Evolutionary conservation across 2,888 invertebrate species (phyloP).

Genomic region (Choreutis nemorana): DNA sequence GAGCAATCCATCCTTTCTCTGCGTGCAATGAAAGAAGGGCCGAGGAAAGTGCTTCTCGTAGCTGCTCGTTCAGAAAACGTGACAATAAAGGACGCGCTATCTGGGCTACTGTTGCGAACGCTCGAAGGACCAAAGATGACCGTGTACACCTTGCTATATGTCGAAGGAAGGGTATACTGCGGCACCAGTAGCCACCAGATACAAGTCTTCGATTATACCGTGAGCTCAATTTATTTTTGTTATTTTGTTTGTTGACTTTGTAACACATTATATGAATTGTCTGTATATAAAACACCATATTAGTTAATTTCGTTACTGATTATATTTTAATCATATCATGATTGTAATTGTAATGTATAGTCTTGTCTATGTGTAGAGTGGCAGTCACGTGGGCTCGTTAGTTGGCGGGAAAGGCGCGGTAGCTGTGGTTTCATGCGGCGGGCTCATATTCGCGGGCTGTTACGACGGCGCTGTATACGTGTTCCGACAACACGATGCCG

Average conservation of each 20-base stretch:
- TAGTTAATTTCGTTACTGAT: no score
- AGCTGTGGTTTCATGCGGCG: constrained; percentile 71
- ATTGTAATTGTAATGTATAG: no score
- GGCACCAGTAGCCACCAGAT: constrained; percentile 78
- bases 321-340: no score
- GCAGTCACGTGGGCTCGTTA: constrained; percentile 65
- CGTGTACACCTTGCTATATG: constrained; percentile 74
- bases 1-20: constrained; percentile 73
- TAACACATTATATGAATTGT: no score
- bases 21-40: constrained; percentile 77
- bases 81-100: constrained; percentile 75
- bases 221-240: constrained; percentile 52
- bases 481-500: constrained; percentile 62
- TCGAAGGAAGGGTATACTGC: constrained; percentile 75
- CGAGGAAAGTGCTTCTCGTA: constrained; percentile 72
- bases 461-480: constrained; percentile 82
- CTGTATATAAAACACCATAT: no score
- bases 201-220: constrained; percentile 77
- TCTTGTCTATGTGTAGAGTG: constrained; percentile 69
- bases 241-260: constrained; percentile 1
- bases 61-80: constrained; percentile 75
- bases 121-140: constrained; percentile 67
- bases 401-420: constrained; percentile 76
- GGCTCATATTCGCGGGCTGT: constrained; percentile 75
- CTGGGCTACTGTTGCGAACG: constrained; percentile 72